phyloP scores from a whole-genome alignment of 2,113 vertebrate genomes.

The Pseudolaguvia tuberculata region DNA sequence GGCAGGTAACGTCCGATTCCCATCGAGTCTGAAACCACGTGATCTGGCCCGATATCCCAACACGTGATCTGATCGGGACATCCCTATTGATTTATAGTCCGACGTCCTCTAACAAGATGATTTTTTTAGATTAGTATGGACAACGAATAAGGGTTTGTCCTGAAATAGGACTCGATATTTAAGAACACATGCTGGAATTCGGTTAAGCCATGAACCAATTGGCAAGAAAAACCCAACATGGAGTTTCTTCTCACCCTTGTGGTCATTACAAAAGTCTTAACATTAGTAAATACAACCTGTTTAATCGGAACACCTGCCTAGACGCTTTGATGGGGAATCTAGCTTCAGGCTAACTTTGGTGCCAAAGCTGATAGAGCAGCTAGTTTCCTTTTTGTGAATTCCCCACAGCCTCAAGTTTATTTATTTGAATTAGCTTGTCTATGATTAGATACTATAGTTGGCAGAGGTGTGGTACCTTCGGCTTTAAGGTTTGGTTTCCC shows the following conservation, averaged over 20 bases:
- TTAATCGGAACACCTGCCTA: background rate
- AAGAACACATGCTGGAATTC: background rate
- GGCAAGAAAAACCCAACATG: background rate
- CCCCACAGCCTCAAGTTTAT: background rate
- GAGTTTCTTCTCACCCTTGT: background rate
- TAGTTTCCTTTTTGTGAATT: background rate
- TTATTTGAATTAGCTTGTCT: background rate
- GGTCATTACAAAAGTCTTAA: background rate
- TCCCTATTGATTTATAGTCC: background rate
- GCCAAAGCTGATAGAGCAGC: background rate
- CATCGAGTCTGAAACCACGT: too few relatives aligned
- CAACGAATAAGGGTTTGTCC: background rate
- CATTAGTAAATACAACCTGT: background rate
- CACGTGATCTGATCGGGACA: too few relatives aligned
- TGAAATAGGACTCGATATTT: background rate
- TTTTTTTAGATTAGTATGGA: slow-evolving; percentile 2
- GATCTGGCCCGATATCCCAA: too few relatives aligned
- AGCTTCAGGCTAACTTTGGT: background rate
- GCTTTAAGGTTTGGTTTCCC: too few relatives aligned
- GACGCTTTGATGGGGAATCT: background rate
- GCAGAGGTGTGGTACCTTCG: too few relatives aligned
- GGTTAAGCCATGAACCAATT: background rate
- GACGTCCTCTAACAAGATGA: background rate
- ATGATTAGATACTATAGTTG: background rate
- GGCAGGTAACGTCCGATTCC: too few relatives aligned